A percentile compares a stretch with the other conserved stretches of the same genome.
phyloP scores from a whole-genome alignment of 2,113 vertebrate genomes.

The Dicrurus megarhynchus region DNA sequence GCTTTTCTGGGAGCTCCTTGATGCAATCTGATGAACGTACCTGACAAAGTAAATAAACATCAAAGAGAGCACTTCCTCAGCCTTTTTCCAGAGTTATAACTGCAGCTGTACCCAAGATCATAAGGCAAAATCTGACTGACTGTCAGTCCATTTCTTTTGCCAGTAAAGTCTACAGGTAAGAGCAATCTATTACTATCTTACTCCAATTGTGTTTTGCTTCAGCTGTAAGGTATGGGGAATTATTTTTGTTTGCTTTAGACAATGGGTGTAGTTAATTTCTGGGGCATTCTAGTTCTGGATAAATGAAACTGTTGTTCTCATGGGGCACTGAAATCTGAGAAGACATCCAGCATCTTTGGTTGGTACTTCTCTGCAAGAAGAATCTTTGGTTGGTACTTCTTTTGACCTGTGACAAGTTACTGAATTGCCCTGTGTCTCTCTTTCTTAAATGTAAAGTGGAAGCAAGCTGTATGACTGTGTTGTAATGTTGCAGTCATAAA shows the following conservation, averaged over 20 bases:
- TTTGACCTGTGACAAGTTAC: neutral
- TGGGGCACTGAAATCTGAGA: neutral
- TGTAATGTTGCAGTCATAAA: neutral
- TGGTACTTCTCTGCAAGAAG: neutral
- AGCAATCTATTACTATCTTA: neutral
- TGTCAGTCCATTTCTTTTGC: neutral
- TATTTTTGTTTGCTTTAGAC: neutral
- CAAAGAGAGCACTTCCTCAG: neutral
- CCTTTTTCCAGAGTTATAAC: neutral
- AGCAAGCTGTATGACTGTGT: neutral
- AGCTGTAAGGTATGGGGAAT: neutral
- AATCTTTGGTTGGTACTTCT: neutral
- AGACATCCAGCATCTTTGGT: neutral
- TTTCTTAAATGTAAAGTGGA: neutral
- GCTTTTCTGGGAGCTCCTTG: neutral
- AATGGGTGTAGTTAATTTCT: neutral
- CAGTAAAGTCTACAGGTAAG: constrained; percentile 15
- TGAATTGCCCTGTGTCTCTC: neutral
- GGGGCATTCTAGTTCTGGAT: neutral
- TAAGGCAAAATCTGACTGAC: neutral
- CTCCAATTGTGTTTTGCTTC: neutral
- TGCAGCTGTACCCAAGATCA: neutral
- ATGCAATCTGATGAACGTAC: neutral
- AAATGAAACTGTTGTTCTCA: neutral
- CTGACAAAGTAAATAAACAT: constrained; percentile 9